A percentile compares a stretch with the other conserved stretches of the same genome.
Evolutionary conservation across 2,797 vertebrate species (phyloP).

Genomic region (Phyllotis vaccarum): DNA sequence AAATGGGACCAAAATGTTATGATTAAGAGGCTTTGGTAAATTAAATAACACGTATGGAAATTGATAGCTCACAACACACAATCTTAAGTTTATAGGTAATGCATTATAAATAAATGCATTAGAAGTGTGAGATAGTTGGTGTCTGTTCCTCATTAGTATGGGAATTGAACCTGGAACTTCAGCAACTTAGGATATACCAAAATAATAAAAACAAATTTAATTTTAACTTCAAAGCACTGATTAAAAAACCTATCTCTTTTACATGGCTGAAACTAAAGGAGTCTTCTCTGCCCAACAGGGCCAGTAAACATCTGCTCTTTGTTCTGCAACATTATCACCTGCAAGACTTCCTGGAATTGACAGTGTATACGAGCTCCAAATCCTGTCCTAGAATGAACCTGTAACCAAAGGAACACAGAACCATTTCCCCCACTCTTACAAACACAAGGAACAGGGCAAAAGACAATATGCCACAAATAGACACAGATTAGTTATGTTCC

Average conservation of each 20-base stretch:
- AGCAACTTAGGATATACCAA: slow-evolving; percentile 9
- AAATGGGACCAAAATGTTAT: background rate
- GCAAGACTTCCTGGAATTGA: slow-evolving; percentile 80
- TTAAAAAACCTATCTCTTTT: slow-evolving; percentile 58
- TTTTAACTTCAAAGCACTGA: slow-evolving; percentile 73
- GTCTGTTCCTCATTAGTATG: slow-evolving; percentile 45
- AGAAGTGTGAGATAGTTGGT: background rate
- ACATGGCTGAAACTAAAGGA: slow-evolving; percentile 28
- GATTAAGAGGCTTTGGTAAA: background rate
- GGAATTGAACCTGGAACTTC: slow-evolving; percentile 60
- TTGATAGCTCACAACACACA: background rate
- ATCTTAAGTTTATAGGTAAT: slow-evolving; percentile 35
- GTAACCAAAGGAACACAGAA: slow-evolving; percentile 63
- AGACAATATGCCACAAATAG: slow-evolving; percentile 41
- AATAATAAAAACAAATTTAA: slow-evolving; percentile 66
- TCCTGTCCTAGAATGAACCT: slow-evolving; percentile 75
- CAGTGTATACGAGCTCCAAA: slow-evolving; percentile 41
- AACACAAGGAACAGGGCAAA: slow-evolving; percentile 37
- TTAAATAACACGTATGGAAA: slow-evolving; percentile 20
- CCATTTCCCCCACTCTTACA: slow-evolving; percentile 65
- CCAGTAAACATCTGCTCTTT: slow-evolving; percentile 66
- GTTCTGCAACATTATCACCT: slow-evolving; percentile 73
- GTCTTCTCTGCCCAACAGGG: background rate
- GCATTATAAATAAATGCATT: background rate
- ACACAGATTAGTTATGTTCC: background rate